A percentile compares a stretch with the other conserved stretches of the same genome.
phyloP scores from a whole-genome alignment of 1,140 invertebrate species.

The Trichomalopsis sarcophagae region DNA sequence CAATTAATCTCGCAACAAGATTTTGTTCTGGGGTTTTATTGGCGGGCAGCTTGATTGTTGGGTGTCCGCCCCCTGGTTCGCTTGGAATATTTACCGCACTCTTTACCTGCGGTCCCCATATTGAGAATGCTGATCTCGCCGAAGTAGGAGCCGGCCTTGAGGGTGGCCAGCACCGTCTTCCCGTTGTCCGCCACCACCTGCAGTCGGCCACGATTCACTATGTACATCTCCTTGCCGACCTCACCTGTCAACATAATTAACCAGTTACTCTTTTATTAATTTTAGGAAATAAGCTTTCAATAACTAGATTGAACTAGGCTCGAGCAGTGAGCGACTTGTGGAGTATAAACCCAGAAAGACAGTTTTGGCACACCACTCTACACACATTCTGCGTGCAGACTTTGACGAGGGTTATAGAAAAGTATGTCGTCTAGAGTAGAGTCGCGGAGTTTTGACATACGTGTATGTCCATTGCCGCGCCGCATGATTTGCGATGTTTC shows the following conservation, averaged over 20 bases:
- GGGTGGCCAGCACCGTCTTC: constrained; percentile 95
- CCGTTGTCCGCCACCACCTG: constrained; percentile 98
- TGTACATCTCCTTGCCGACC: constrained; percentile 99
- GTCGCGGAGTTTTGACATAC: too few relatives aligned
- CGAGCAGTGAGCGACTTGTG: too few relatives aligned
- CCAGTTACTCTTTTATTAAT: too few relatives aligned
- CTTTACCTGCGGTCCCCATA: constrained; percentile 99
- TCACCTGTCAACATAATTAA: constrained; percentile 82
- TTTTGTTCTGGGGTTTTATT: constrained; percentile 35
- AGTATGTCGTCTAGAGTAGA: too few relatives aligned
- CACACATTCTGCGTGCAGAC: too few relatives aligned
- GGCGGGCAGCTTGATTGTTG: constrained; percentile 35
- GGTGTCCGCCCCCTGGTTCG: constrained; percentile 70
- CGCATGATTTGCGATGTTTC: not conserved
- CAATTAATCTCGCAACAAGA: constrained; percentile 52
- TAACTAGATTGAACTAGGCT: too few relatives aligned
- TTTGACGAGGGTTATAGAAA: too few relatives aligned
- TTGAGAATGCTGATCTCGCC: constrained; percentile 99
- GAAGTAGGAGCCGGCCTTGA: constrained; percentile 98
- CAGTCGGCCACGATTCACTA: constrained; percentile 96
- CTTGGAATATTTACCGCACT: constrained; percentile 92
- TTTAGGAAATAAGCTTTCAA: too few relatives aligned
- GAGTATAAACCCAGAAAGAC: too few relatives aligned
- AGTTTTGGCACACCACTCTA: too few relatives aligned
- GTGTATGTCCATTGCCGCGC: not conserved